Base-by-base conservation (phyloP, 2,113 vertebrate genomes). In the Nyctibius bracteatus region DNA sequence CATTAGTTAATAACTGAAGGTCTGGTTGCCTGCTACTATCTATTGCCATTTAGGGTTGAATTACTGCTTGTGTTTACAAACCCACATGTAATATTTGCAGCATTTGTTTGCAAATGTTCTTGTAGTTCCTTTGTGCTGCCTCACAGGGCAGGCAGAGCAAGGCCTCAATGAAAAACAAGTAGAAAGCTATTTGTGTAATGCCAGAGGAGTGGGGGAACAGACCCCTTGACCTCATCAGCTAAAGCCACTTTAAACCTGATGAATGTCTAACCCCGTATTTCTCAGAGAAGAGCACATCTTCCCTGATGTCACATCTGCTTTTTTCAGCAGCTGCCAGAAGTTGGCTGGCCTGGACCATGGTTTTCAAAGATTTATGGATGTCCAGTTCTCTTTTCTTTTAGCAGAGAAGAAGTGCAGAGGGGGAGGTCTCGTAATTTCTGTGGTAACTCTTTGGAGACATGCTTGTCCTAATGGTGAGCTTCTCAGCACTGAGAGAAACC, bases 1-100 rank as follows among this genome's bases (percentile, higher is more conserved):
- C 2, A 0, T 67, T 75, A 85, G 91, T 93, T 94, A 97, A 95
- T 95, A 54, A 91, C 86, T 95, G 88, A 94, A 94, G 78, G 24
- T 30, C 43, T 58, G 22, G 14, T 66, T 92, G 46, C 66, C 62
- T 92, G 58, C 51, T 91, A n/a, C 59, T 89, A 63, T 67, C 58
- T 86, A 23, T 70, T 68, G 31, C 43, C 39, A 25, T 85, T 91
- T 82, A 78, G 49, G 41, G n/a, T 55, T 82, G 81, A 95, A 95
- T 89, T 49, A 43, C 83, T 85, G 71, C 62, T 91, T 72, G 23
- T 77, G 61, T 96, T 90, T 94, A 84, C 81, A 92, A 51, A 86
- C 25, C 20, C 41, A n/a, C 44, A 20, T 0, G 2, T 37, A 61
- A 55, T 43, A 88, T 67, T 82, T 77, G 51, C 75, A 44, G 43